phyloP scores from a whole-genome alignment of 1,140 invertebrate genomes.

The Atta texana region DNA sequence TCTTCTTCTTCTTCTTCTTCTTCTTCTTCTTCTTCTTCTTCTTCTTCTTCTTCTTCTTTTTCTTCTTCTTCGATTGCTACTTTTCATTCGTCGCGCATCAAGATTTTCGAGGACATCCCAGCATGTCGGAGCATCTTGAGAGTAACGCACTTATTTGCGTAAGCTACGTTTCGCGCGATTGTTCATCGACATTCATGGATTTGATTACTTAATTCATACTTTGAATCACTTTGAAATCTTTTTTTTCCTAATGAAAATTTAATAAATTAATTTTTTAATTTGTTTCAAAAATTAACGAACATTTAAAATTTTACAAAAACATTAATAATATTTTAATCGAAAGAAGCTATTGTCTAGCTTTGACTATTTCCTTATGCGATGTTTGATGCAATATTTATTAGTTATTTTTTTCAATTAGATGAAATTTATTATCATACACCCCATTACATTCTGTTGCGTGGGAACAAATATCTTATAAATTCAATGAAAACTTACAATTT shows the following conservation, averaged over 20 bases:
- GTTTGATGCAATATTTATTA: background rate
- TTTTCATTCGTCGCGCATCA: background rate
- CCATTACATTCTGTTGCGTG: background rate
- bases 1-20: conserved; percentile 15
- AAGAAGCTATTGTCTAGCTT: background rate
- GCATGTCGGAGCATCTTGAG: conserved; percentile 7
- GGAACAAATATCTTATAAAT: background rate
- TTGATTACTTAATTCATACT: background rate
- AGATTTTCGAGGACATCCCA: conserved; percentile 9
- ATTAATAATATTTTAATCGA: background rate
- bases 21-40: conserved; percentile 18
- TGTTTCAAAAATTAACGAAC: background rate
- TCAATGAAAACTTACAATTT: background rate
- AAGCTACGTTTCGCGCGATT: conserved; percentile 26
- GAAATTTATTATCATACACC: background rate
- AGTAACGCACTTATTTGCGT: conserved; percentile 50
- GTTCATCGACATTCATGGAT: conserved; percentile 1
- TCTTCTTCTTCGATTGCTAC: background rate
- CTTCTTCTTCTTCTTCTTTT: conserved; percentile 7
- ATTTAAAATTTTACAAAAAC: background rate
- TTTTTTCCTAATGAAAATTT: background rate
- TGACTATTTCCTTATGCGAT: background rate
- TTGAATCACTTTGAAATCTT: background rate
- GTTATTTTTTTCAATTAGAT: background rate
- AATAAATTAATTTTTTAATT: background rate